Base-by-base conservation (phyloP, 2,797 vertebrate species). In the Protonibea diacanthus region DNA sequence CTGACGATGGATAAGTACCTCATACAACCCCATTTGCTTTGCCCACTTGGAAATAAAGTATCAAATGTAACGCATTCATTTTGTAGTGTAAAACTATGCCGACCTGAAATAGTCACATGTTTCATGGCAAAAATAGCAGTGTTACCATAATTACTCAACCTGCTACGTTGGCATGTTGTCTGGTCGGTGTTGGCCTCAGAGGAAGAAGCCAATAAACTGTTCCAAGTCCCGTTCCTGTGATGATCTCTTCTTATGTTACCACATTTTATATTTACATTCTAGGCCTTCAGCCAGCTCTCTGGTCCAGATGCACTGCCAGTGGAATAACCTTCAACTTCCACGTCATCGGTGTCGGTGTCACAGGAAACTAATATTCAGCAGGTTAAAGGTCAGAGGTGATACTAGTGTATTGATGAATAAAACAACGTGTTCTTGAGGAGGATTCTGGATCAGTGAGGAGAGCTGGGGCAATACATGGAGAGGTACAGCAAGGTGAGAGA, bases 181-280 rank as follows among this genome's bases (percentile, higher is more conserved):
- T 52, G 61, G 63, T 69, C 4, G 1, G 44, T 1, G 27, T 21
- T 29, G 52, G 3, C 55, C 51, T 81, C 59, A 71, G 60, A 79
- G 61, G 73, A 51, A 25, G 68, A 25, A 40, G 74, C 73, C 77
- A 73, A 4, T 58, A 42, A 57, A 17, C 62, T 44, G 38, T 51
- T 87, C 49, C 51, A 49, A 64, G 45, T 3, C 45, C 53, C 1
- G 6, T 76, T 66, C 75, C 55, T 44, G 13, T 29, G 51, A 82
- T 76, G 76, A 60, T 29, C 61, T 80, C 76, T 40, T 84, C 88
- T 90, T 58, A 53, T 63, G 78, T 91, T 88, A 83, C 82, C 5
- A 4, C 65, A 55, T 61, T 81, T 87, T 59, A 71, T 67, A 75
- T 63, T 87, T 61, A 83, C 69, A 82, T 58, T 58, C 63, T 4